Conservation (phyloP, 2,113 vertebrate genomes). For the Oxyruncus cristatus region DNA sequence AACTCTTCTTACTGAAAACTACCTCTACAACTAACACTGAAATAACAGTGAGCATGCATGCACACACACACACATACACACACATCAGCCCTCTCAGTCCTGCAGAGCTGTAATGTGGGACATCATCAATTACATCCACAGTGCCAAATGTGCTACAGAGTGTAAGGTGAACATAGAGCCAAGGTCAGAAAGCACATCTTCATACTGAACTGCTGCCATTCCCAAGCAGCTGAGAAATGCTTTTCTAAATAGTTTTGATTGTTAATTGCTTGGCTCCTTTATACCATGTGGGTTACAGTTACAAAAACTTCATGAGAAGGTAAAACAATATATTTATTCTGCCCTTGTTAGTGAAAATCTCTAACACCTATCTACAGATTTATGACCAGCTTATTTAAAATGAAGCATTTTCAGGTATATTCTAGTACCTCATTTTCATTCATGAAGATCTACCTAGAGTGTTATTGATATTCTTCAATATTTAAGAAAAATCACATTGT, state of each 20-base stretch:
- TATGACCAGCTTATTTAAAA: not conserved
- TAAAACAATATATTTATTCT: not conserved
- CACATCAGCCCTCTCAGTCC: rapidly evolving
- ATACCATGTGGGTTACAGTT: not conserved
- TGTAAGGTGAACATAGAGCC: not conserved
- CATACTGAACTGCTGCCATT: rapidly evolving
- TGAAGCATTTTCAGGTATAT: not conserved
- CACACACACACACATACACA: rapidly evolving
- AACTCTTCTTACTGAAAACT: not conserved
- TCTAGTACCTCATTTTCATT: not conserved
- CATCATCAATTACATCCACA: not conserved
- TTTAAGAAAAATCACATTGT: not conserved
- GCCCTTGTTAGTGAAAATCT: not conserved
- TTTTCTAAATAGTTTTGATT: not conserved
- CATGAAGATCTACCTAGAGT: not conserved
- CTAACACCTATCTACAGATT: not conserved
- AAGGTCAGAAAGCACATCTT: not conserved
- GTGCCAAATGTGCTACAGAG: not conserved
- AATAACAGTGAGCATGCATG: not conserved
- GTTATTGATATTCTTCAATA: not conserved
- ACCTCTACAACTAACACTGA: not conserved
- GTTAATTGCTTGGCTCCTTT: not conserved
- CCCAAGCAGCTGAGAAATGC: not conserved
- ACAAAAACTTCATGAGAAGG: not conserved
- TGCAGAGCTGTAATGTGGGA: not conserved